phyloP scores from a whole-genome alignment of 35 echinoderm and acorn worm genomes.

The Nesometra sesokonis region DNA sequence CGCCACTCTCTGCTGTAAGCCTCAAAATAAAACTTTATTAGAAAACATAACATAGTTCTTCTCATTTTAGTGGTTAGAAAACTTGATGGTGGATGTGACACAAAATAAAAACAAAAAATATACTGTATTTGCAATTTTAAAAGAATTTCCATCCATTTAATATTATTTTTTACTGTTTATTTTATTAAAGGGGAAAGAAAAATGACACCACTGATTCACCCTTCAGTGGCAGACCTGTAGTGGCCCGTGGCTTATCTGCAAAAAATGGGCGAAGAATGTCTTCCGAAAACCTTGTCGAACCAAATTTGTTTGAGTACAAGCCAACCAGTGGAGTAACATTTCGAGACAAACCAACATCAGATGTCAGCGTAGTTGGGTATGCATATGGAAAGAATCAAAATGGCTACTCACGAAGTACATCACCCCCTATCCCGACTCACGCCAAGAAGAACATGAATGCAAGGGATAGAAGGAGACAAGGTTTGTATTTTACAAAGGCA shows the following conservation, averaged over 20 bases:
- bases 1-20: no score
- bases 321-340: constrained; percentile 78
- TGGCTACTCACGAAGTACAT: background rate
- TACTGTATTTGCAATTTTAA: background rate
- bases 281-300: constrained; percentile 23
- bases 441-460: constrained; percentile 39
- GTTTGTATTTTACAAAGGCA: no score
- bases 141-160: background rate
- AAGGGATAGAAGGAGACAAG: constrained; percentile 62
- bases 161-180: background rate
- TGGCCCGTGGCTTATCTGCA: constrained; percentile 52
- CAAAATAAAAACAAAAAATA: no score
- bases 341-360: constrained; percentile 58
- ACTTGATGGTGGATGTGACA: no score
- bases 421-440: background rate
- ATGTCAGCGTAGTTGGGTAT: constrained; percentile 87
- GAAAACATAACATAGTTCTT: no score
- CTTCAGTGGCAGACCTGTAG: constrained; percentile 79
- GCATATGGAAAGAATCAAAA: constrained; percentile 41
- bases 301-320: constrained; percentile 47
- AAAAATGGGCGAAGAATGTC: constrained; percentile 39
- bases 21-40: no score
- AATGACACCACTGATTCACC: constrained; percentile 63
- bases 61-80: no score
- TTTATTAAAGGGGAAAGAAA: constrained; percentile 6